Percentiles rank a stretch among this genome's conserved stretches.
Evolutionary conservation across 2,888 invertebrate species (phyloP).

Genomic region (Lithodes maja): DNA sequence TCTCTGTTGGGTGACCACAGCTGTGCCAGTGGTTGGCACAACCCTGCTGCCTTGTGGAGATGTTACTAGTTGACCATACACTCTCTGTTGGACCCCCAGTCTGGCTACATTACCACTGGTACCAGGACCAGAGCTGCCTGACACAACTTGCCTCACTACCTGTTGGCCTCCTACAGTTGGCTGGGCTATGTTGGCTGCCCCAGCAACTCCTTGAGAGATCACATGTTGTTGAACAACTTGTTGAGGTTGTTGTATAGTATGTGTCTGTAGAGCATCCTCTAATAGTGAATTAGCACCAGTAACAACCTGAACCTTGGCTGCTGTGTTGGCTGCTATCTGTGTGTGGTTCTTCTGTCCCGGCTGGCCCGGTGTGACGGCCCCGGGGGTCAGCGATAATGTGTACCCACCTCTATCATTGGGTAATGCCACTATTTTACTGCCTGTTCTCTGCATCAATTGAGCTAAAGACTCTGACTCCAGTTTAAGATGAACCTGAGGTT

Average conservation of each 20-base stretch:
- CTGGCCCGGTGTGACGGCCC: slow-evolving; percentile 57
- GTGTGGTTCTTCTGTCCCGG: slow-evolving; percentile 39
- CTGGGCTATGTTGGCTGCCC: slow-evolving; percentile 27
- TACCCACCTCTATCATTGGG: slow-evolving; percentile 68
- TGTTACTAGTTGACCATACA: slow-evolving; percentile 36
- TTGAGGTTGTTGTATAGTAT: slow-evolving; percentile 31
- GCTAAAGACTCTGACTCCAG: slow-evolving; percentile 56
- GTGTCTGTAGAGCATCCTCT: slow-evolving; percentile 39
- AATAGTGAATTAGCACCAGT: slow-evolving; percentile 27
- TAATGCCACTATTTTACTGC: slow-evolving; percentile 66
- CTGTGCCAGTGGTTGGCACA: slow-evolving; percentile 14
- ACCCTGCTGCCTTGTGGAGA: slow-evolving; percentile 38
- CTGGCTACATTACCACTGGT: slow-evolving; percentile 18
- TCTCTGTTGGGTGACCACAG: slow-evolving; percentile 23
- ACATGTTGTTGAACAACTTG: slow-evolving; percentile 27
- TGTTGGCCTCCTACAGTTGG: slow-evolving; percentile 38
- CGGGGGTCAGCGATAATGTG: slow-evolving; percentile 62
- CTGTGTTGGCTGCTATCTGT: slow-evolving; percentile 53
- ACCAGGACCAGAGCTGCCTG: slow-evolving; percentile 3
- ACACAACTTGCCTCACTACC: slow-evolving; percentile 44
- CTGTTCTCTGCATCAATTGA: slow-evolving; percentile 63
- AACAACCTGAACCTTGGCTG: slow-evolving; percentile 48
- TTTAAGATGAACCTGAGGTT: slow-evolving; percentile 49
- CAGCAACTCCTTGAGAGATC: slow-evolving; percentile 44
- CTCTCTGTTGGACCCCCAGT: slow-evolving; percentile 39